A percentile compares a stretch with the other conserved stretches of the same genome.
phyloP scores from a whole-genome alignment of 2,113 vertebrate genomes.

The Campylomormyrus tamandua region DNA sequence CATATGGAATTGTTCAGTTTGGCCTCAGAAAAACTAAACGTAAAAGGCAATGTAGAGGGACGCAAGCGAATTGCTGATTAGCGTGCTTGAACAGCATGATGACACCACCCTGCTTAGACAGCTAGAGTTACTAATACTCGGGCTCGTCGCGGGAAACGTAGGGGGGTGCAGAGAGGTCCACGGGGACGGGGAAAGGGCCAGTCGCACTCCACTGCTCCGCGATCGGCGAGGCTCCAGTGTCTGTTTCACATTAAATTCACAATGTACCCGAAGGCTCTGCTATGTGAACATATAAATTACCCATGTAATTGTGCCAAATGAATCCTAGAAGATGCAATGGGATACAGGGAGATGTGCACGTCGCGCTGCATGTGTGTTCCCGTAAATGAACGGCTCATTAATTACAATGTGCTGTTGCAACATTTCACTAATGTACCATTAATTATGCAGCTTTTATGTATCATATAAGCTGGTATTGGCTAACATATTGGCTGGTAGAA shows the following conservation, averaged over 20 bases:
- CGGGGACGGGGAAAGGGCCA: background rate
- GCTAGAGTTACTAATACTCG: background rate
- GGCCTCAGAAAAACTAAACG: background rate
- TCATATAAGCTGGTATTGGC: background rate
- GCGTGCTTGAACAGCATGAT: too few relatives aligned
- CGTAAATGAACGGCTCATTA: background rate
- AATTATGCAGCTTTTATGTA: background rate
- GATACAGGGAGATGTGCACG: background rate
- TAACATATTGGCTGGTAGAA: background rate
- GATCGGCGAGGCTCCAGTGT: background rate
- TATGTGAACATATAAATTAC: conserved; percentile 9
- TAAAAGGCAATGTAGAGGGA: background rate
- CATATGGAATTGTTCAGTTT: conserved; percentile 32
- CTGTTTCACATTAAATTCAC: conserved; percentile 20
- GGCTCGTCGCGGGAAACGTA: background rate
- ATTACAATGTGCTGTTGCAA: background rate
- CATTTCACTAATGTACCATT: background rate
- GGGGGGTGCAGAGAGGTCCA: too few relatives aligned
- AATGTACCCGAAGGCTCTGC: background rate
- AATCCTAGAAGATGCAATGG: background rate
- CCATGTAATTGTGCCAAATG: conserved; percentile 11
- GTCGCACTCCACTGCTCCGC: background rate
- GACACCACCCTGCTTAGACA: background rate
- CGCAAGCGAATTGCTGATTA: too few relatives aligned
- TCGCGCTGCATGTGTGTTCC: background rate